phyloP scores from a whole-genome alignment of 2,888 invertebrate genomes.

The Dermolepida albohirtum region DNA sequence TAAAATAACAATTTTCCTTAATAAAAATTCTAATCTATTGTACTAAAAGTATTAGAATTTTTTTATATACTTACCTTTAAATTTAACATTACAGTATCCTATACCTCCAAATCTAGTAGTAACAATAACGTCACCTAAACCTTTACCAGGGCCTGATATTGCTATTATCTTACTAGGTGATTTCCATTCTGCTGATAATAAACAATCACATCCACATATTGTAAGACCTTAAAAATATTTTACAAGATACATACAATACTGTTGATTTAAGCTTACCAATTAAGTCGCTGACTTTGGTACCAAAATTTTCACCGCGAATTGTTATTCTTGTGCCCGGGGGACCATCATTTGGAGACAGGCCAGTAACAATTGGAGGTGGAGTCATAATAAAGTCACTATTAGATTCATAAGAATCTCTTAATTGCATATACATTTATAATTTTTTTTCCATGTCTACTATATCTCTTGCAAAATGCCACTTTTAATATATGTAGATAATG shows the following conservation, averaged over 20 bases:
- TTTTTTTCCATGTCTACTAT: too few relatives aligned
- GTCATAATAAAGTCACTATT: too few relatives aligned
- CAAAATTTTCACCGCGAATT: slow-evolving; percentile 96
- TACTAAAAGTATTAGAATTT: neutral
- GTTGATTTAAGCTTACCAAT: slow-evolving; percentile 71
- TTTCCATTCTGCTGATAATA: slow-evolving; percentile 97
- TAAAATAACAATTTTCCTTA: too few relatives aligned
- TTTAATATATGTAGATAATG: too few relatives aligned
- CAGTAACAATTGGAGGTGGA: slow-evolving; percentile 90
- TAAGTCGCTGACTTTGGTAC: slow-evolving; percentile 85
- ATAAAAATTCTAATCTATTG: neutral
- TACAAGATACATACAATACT: neutral
- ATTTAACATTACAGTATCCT: slow-evolving; percentile 91
- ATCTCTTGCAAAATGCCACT: too few relatives aligned
- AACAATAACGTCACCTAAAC: slow-evolving; percentile 91
- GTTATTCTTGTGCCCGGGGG: slow-evolving; percentile 96
- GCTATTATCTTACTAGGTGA: slow-evolving; percentile 97
- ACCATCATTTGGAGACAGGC: slow-evolving; percentile 98
- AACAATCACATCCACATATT: slow-evolving; percentile 96
- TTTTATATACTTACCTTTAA: slow-evolving; percentile 71
- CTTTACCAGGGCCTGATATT: slow-evolving; percentile 91
- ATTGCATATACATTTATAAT: too few relatives aligned
- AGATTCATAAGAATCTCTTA: too few relatives aligned
- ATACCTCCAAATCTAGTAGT: slow-evolving; percentile 87
- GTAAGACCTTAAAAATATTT: slow-evolving; percentile 77